These are phyloP conservation scores for Stenoptilia bipunctidactyla DNA, from an alignment of 2,888 invertebrate genomes.

Conservation along the genomic window DNA sequence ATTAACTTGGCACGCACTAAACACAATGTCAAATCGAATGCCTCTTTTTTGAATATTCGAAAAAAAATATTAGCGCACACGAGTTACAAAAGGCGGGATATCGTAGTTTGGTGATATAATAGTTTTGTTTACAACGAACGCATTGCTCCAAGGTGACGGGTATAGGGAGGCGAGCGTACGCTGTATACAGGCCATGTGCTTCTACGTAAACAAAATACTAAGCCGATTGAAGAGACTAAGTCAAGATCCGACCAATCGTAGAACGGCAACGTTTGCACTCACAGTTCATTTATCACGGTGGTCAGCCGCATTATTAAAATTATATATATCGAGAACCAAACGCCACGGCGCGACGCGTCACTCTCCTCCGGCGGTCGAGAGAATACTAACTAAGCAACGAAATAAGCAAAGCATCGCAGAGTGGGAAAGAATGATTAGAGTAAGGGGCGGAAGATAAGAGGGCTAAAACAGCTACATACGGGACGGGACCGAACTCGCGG, in stretches of 20 bases:
- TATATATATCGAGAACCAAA: not conserved
- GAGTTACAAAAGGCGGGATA: not conserved
- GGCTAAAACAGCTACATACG: conserved; percentile 20
- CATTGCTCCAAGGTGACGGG: conserved; percentile 34
- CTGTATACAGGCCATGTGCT: conserved; percentile 33
- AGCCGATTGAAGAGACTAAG: conserved; percentile 13
- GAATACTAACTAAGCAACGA: conserved; percentile 48
- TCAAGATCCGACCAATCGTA: conserved; percentile 33
- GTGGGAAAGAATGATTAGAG: conserved; percentile 27
- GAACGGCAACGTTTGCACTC: conserved; percentile 45
- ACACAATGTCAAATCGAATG: too few relatives aligned
- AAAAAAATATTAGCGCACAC: too few relatives aligned
- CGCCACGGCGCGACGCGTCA: conserved; percentile 37
- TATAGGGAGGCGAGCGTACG: conserved; percentile 14
- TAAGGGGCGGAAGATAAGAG: conserved; percentile 36
- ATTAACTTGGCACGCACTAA: too few relatives aligned
- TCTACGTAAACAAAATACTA: conserved; percentile 41
- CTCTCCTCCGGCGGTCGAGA: conserved; percentile 38
- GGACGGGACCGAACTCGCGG: conserved; percentile 5
- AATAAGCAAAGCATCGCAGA: conserved; percentile 30
- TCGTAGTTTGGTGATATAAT: conserved; percentile 8
- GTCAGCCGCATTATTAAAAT: conserved; percentile 20
- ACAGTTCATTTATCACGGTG: conserved; percentile 35
- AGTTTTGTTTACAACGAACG: conserved; percentile 41
- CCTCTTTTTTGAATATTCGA: too few relatives aligned